Evolutionary conservation across 1,140 invertebrate species (phyloP).

Genomic region (Apis cerana): DNA sequence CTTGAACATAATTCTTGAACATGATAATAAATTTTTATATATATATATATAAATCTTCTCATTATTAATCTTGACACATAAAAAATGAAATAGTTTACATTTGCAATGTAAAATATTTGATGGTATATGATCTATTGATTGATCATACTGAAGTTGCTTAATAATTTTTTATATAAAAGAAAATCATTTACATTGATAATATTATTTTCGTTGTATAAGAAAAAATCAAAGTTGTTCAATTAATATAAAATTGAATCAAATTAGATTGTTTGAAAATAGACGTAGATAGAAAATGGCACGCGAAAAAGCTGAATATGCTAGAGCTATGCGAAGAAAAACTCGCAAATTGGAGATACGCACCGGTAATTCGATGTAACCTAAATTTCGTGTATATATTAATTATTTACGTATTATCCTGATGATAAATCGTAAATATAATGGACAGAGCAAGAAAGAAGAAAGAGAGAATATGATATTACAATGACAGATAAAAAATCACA

Average conservation of each 20-base stretch:
- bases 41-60: too few relatives aligned
- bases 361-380: background rate
- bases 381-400: too few relatives aligned
- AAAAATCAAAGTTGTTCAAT: background rate
- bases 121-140: background rate
- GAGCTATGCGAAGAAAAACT: background rate
- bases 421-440: background rate
- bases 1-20: background rate
- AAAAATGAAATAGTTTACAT: background rate
- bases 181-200: background rate
- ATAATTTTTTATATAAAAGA: conserved; percentile 4
- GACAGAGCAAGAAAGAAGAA: background rate
- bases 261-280: too few relatives aligned
- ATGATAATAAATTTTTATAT: background rate
- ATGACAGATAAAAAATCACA: too few relatives aligned
- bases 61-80: too few relatives aligned
- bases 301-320: background rate
- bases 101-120: too few relatives aligned
- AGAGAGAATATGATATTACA: too few relatives aligned
- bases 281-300: background rate
- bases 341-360: background rate
- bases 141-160: background rate
- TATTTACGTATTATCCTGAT: too few relatives aligned
- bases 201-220: background rate
- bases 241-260: background rate